Base-by-base conservation (phyloP, 2,113 vertebrate genomes). In the Sapajus apella region DNA sequence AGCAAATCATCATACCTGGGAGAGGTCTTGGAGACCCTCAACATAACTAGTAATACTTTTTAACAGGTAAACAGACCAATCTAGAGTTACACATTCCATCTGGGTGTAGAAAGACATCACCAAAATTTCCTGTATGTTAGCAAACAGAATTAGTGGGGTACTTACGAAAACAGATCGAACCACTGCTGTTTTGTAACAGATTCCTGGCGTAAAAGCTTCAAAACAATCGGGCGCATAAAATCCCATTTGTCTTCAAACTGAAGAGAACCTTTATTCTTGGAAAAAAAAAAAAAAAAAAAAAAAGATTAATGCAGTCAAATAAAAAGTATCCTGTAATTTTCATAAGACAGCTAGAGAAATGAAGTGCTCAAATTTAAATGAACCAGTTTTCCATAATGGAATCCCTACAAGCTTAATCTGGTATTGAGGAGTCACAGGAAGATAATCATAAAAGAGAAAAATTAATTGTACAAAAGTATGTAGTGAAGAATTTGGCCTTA, bases 221-320 rank as follows among this genome's bases (percentile, higher is more conserved):
- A 98, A 96, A 99, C 99, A 3, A 99, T 99, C 35, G 99, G 99
- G 70, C 99, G 99, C 99, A 99, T 99, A 98, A 99, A 99, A 98
- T 99, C 99, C 99, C 99, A 99, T 98, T 99, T 99, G 98, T 99
- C 99, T 98, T 99, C 99, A 98, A 99, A 99, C 84, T 99, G 99
- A 98, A 99, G 99, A 77, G 99, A 99, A 98, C 99, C 99, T 99
- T 99, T 99, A 99, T 99, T 99, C 99, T 99, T 4, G 88, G 92
- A 90, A 95, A 97, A 93, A 92, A 61, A 96, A 93, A 30, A 79
- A 58, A 58, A 12, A 73, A 73, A 43, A 43, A 93, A 96, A 92
- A 55, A 86, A 94, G 47, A 87, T 98, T 95, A 96, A 93, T 93
- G 45, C 56, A 96, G 20, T 73, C 90, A 92, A 93, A 96, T 68